A percentile compares a stretch with the other conserved stretches of the same genome.
Evolutionary conservation across 2,888 invertebrate genomes (phyloP).

Genomic region (Antitype chi): DNA sequence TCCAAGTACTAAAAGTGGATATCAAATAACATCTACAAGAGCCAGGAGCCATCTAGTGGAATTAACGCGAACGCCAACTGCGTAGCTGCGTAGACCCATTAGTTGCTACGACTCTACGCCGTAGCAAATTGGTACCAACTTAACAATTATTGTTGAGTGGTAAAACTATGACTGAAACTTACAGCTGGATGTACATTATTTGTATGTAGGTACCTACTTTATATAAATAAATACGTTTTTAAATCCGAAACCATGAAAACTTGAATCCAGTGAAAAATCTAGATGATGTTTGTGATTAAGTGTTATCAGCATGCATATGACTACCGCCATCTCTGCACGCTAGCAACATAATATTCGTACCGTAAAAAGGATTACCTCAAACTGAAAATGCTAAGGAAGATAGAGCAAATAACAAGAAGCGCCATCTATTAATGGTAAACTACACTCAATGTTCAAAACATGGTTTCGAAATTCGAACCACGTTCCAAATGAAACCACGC

Average conservation of each 20-base stretch:
- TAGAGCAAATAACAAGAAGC: neutral
- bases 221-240: neutral
- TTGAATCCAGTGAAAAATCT: neutral
- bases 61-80: neutral
- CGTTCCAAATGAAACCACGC: neutral
- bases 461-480: constrained; percentile 4
- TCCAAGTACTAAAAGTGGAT: neutral
- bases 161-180: neutral
- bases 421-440: constrained; percentile 34
- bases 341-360: neutral
- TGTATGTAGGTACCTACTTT: neutral
- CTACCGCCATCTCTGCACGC: neutral
- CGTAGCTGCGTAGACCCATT: neutral
- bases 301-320: neutral
- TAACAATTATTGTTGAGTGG: neutral
- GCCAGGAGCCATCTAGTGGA: constrained; percentile 28
- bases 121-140: neutral
- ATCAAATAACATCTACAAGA: neutral
- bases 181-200: neutral
- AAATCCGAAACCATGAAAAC: neutral
- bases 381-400: neutral
- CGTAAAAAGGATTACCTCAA: neutral
- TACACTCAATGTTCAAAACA: neutral
- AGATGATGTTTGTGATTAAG: too few species aligned
- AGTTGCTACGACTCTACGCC: neutral